Percentiles rank a stretch among this genome's conserved stretches.
Conservation (phyloP, 2,113 vertebrate species). For the Colistium nudipinnis region DNA sequence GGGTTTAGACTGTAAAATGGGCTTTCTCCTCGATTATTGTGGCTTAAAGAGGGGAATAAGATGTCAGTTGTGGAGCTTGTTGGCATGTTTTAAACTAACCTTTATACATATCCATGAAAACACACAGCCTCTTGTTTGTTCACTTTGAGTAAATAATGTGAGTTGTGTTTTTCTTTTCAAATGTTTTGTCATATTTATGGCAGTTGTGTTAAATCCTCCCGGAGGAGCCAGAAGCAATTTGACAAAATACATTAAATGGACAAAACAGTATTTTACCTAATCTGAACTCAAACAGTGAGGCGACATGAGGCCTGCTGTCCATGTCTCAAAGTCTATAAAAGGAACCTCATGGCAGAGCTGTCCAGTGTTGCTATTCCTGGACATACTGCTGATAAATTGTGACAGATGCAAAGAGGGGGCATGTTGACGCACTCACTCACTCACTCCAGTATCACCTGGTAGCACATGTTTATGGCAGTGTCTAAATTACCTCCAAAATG, state of each 20-base stretch:
- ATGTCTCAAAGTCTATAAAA: slow-evolving; percentile 90
- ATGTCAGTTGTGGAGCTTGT: background rate
- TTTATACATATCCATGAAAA: background rate
- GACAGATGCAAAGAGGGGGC: slow-evolving; percentile 91
- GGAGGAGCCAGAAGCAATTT: background rate
- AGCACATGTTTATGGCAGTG: slow-evolving; percentile 2
- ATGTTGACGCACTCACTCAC: slow-evolving; percentile 80
- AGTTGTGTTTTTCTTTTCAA: background rate
- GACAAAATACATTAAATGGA: background rate
- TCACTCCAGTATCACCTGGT: slow-evolving; percentile 52
- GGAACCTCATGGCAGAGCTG: slow-evolving; percentile 80
- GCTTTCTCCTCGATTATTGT: background rate
- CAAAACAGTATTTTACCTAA: background rate
- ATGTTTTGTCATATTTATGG: background rate
- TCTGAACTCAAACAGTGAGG: slow-evolving; percentile 27
- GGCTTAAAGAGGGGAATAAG: background rate
- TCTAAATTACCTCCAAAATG: slow-evolving; percentile 4
- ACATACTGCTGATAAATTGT: slow-evolving; percentile 86
- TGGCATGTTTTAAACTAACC: background rate
- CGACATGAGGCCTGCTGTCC: slow-evolving; percentile 64
- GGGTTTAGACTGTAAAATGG: background rate
- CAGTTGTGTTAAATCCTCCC: background rate
- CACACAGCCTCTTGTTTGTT: background rate
- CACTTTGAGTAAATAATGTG: background rate
- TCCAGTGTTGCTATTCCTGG: slow-evolving; percentile 91